Conservation (phyloP, 2,888 invertebrate species). For the Callimorpha dominula region DNA sequence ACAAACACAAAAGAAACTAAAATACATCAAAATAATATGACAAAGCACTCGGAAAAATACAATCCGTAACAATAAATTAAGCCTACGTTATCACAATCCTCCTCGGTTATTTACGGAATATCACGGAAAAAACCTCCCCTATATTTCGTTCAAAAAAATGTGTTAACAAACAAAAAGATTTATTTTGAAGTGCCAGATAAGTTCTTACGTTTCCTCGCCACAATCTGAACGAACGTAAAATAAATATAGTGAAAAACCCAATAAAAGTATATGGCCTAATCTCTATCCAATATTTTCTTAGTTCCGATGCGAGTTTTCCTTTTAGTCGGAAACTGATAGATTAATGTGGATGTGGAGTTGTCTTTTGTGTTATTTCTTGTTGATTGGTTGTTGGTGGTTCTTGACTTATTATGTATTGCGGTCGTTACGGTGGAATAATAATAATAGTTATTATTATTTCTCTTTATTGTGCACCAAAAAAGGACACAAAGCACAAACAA, state of each 20-base stretch:
- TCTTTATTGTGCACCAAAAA: too few relatives aligned
- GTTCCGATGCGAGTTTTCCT: slow-evolving; percentile 81
- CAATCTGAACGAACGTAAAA: slow-evolving; percentile 76
- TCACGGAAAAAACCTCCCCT: slow-evolving; percentile 32
- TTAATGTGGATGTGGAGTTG: slow-evolving; percentile 54
- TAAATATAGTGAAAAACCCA: slow-evolving; percentile 84
- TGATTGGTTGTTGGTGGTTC: too few relatives aligned
- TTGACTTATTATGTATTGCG: too few relatives aligned
- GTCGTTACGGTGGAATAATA: too few relatives aligned
- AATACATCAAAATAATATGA: slow-evolving; percentile 50
- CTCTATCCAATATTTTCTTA: slow-evolving; percentile 86
- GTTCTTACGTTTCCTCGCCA: slow-evolving; percentile 67
- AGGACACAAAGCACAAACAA: too few relatives aligned
- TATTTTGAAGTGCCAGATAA: slow-evolving; percentile 79
- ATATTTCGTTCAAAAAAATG: slow-evolving; percentile 61
- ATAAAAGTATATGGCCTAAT: slow-evolving; percentile 86
- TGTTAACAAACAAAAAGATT: slow-evolving; percentile 86
- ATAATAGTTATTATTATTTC: too few relatives aligned
- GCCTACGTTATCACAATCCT: slow-evolving; percentile 70
- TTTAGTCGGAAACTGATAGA: slow-evolving; percentile 50
- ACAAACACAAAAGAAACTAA: slow-evolving; percentile 39
- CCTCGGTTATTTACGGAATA: slow-evolving; percentile 66
- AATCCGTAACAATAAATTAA: slow-evolving; percentile 72
- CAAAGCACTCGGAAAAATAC: slow-evolving; percentile 58
- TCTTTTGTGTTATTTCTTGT: neutral